phyloP scores from a whole-genome alignment of 2,888 invertebrate genomes.

The Melinaea menophilus region DNA sequence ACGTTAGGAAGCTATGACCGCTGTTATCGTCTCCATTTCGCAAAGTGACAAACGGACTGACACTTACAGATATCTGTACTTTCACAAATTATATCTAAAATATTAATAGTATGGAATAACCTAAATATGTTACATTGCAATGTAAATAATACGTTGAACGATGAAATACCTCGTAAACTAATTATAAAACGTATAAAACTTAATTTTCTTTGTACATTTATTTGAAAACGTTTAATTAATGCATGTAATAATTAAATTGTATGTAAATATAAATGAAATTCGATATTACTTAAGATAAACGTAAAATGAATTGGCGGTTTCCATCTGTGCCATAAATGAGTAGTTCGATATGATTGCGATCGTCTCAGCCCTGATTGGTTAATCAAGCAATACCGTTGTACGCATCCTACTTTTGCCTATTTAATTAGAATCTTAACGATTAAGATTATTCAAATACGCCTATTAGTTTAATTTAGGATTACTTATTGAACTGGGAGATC shows the following conservation, averaged over 20 bases:
- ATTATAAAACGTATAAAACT: too few species aligned
- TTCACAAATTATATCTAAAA: constrained; percentile 8
- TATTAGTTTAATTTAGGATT: too few species aligned
- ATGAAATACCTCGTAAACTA: too few species aligned
- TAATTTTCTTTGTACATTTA: too few species aligned
- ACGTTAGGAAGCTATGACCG: neutral
- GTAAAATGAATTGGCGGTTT: constrained; percentile 10
- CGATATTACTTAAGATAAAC: neutral
- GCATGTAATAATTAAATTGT: too few species aligned
- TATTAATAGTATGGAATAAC: neutral
- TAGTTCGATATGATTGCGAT: constrained; percentile 10
- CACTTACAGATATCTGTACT: constrained; percentile 4
- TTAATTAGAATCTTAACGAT: neutral
- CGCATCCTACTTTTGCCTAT: neutral
- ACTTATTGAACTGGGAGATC: too few species aligned
- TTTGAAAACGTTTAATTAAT: too few species aligned
- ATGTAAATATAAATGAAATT: too few species aligned
- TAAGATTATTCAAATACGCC: too few species aligned
- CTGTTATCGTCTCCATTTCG: constrained; percentile 11
- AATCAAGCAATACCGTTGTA: constrained; percentile 8
- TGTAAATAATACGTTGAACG: too few species aligned
- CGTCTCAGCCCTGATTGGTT: constrained; percentile 10
- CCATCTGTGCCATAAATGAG: constrained; percentile 9
- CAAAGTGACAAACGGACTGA: constrained; percentile 9
- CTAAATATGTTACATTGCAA: too few species aligned